Evolutionary conservation across 2,113 vertebrate genomes (phyloP).

Genomic region (Cariama cristata): DNA sequence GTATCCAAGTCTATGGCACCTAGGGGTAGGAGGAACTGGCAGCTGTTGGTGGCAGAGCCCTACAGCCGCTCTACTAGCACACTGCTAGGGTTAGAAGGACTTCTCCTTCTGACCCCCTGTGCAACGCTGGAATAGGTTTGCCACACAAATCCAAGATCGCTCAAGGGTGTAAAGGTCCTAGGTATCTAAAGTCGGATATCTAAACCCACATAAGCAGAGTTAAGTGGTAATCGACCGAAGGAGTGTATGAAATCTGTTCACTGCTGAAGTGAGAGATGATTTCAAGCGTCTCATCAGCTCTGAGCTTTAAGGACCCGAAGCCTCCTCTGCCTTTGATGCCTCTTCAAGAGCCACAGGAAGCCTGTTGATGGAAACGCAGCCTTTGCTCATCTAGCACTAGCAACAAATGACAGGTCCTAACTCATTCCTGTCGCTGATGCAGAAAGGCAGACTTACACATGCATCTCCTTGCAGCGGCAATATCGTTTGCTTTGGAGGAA

Average conservation of each 20-base stretch:
- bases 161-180: background rate
- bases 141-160: background rate
- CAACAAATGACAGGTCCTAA: background rate
- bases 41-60: background rate
- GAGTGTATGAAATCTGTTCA: accelerated
- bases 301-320: background rate
- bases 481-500: background rate
- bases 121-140: background rate
- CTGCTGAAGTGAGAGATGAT: background rate
- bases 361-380: background rate
- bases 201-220: background rate
- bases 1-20: background rate
- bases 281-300: background rate
- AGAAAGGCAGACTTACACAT: background rate
- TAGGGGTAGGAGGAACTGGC: background rate
- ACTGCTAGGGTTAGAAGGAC: background rate
- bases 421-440: background rate
- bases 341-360: background rate
- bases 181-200: background rate
- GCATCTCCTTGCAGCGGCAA: background rate
- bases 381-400: background rate
- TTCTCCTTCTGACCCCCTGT: background rate
- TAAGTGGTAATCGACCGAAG: background rate
- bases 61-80: background rate
- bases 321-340: background rate